These are phyloP conservation scores for Gavia stellata DNA, from an alignment of 2,113 vertebrate species.

Conservation along the genomic window DNA sequence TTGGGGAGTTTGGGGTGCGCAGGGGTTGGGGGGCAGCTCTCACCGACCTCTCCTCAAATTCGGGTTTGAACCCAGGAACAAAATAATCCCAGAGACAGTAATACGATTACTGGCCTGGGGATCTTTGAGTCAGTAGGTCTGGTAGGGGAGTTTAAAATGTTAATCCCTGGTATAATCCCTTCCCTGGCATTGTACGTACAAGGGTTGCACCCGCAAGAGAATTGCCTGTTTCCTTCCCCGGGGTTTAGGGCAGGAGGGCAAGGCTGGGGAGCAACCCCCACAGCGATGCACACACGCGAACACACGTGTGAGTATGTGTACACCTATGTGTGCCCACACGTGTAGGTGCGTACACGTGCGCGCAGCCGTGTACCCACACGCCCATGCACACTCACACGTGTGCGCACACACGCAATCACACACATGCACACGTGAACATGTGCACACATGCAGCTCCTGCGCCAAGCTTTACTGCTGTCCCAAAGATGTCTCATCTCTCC, in stretches of 20 bases:
- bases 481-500: fast-evolving
- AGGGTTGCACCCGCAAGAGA: slow-evolving; percentile 52
- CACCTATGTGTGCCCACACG: fast-evolving
- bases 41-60: slow-evolving; percentile 69
- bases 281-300: neutral
- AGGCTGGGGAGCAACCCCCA: neutral
- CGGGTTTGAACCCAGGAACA: slow-evolving; percentile 65
- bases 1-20: fast-evolving
- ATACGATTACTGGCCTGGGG: slow-evolving; percentile 75
- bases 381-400: fast-evolving
- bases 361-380: fast-evolving
- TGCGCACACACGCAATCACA: fast-evolving
- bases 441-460: neutral
- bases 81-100: slow-evolving; percentile 76
- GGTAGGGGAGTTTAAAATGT: slow-evolving; percentile 83
- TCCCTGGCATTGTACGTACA: slow-evolving; percentile 69
- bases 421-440: fast-evolving
- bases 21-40: neutral
- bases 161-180: slow-evolving; percentile 87
- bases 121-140: slow-evolving; percentile 84
- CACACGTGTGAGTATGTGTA: neutral
- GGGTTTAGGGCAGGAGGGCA: neutral
- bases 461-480: too few relatives aligned
- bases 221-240: slow-evolving; percentile 41
- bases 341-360: fast-evolving